Evolutionary conservation across 23 tunicate species (phyloP).

Genomic region (Clavelina lepadiformis): DNA sequence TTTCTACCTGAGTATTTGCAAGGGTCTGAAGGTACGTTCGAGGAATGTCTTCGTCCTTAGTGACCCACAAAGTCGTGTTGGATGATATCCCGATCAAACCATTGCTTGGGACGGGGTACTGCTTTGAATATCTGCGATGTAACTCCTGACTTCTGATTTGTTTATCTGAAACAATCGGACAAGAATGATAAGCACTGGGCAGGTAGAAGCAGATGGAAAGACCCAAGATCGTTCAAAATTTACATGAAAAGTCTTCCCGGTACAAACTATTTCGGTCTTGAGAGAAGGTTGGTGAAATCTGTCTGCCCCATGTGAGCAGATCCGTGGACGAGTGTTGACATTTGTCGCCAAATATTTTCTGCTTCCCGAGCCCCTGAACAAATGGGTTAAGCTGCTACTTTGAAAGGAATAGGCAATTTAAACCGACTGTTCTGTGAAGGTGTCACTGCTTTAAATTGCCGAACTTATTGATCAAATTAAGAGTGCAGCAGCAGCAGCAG

Average conservation of each 20-base stretch:
- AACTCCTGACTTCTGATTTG: neutral
- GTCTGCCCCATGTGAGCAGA: slow-evolving; percentile 40
- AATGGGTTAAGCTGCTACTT: too few relatives aligned
- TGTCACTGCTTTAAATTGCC: too few relatives aligned
- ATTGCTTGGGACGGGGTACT: slow-evolving; percentile 11
- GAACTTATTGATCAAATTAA: too few relatives aligned
- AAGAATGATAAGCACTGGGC: too few relatives aligned
- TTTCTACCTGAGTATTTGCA: slow-evolving; percentile 63
- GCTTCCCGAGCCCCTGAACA: slow-evolving; percentile 46
- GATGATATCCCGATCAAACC: slow-evolving; percentile 13
- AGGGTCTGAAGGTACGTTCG: slow-evolving; percentile 48
- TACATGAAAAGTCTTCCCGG: slow-evolving; percentile 58
- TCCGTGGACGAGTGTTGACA: slow-evolving; percentile 25
- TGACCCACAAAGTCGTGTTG: slow-evolving; percentile 40
- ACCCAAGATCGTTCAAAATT: neutral
- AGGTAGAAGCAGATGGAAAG: neutral
- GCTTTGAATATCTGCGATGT: slow-evolving; percentile 41
- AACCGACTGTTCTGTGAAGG: too few relatives aligned
- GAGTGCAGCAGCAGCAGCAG: too few relatives aligned
- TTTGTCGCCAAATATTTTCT: slow-evolving; percentile 12
- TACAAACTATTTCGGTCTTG: slow-evolving; percentile 42
- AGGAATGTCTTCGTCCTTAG: slow-evolving; percentile 24
- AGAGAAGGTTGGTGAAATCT: neutral
- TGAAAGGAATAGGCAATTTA: too few relatives aligned
- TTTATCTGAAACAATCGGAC: neutral